Base-by-base conservation (phyloP, 2,113 vertebrate species). In the Oryzias celebensis region DNA sequence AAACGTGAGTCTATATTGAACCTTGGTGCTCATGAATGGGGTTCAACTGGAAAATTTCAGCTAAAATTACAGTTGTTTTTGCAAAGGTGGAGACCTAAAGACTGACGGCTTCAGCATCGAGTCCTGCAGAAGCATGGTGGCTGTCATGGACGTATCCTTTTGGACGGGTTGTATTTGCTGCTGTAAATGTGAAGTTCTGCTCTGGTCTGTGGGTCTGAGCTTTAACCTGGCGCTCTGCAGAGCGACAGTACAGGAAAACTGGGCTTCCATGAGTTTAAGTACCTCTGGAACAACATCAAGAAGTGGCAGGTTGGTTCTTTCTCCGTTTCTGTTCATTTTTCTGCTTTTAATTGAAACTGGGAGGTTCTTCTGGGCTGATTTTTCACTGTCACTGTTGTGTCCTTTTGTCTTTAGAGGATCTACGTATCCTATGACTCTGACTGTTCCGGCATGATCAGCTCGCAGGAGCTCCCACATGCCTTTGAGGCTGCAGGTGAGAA, bases 141-240 rank as follows among this genome's bases (percentile, higher is more conserved):
- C 96, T 0, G 91, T 98, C 63, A 96, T 99, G 97, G 96, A 99
- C 16, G 95, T 97, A 97, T 95, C 95, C 93, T 94, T 75, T 24
- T 12, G 36, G 36, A 36, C 12, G 2, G 10, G 45, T 47, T n/a
- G 5, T 47, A 17, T 16, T 47, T 47, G 45, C n/a, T 7, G 45
- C n/a, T 47, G 45, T 47, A n/a, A 2, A 5, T 3, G 3, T 0
- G 7, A 15, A 7, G n/a, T n/a, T 46, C 15, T 52, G 24, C 7
- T 22, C 0, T 18, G n/a, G 17, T 65, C 24, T 31, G 4, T 18
- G 15, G 28, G 53, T 62, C 84, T 76, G 73, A 77, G 41, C 85
- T 80, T 91, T 93, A 71, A 92, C 88, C 15, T 2, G 0, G 0
- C 20, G 0, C 3, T 50, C 8, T 62, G 18, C 87, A 97, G 94